Evolutionary conservation across 2,797 vertebrate species (phyloP), one percentile per base, ranked within the genome.

Genomic region (Streptopelia turtur): DNA sequence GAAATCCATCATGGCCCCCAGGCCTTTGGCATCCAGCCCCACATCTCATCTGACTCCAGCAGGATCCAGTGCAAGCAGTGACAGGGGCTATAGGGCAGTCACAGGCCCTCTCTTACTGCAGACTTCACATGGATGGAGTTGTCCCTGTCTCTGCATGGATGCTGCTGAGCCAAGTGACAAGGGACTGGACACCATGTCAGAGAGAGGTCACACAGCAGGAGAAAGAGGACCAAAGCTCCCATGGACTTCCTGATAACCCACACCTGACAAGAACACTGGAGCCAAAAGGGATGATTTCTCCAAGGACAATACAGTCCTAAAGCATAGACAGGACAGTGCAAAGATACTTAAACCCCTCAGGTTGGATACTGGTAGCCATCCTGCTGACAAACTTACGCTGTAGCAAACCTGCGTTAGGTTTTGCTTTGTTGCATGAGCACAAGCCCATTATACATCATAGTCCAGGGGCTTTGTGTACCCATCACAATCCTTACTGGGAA

Each of bases 121-220:
- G 31, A 41, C 5, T 49, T n/a, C 31, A 55, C 39, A 37, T 15
- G 23, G 22, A 39, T 50, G 47, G 18, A 87, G 33, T 12, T 11
- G 49, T n/a, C 20, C 18, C 11, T 4, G 3, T 16, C 59, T 59
- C 65, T 5, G 1, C 28, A 69, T 0, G 2, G 37, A 50, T 3
- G 1, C 30, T 77, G 33, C 16, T 84, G 37, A 76, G 50, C 23
- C 65, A 81, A 75, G 17, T 23, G 35, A 55, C 41, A 16, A 0
- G 2, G 11, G 50, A 31, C 17, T 1, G 0, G 35, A 59, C 31
- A 35, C 14, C 31, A 27, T 22, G 14, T n/a, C 28, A 53, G 33
- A 57, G 13, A 65, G 35, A 5, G 1, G 0, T 74, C 9, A 47
- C 16, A 15, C 10, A 68, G 24, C 50, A 82, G 57, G 30, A 43